A percentile compares a stretch with the other conserved stretches of the same genome.
Evolutionary conservation across 2,113 vertebrate species (phyloP).

Genomic region (Labrus mixtus): DNA sequence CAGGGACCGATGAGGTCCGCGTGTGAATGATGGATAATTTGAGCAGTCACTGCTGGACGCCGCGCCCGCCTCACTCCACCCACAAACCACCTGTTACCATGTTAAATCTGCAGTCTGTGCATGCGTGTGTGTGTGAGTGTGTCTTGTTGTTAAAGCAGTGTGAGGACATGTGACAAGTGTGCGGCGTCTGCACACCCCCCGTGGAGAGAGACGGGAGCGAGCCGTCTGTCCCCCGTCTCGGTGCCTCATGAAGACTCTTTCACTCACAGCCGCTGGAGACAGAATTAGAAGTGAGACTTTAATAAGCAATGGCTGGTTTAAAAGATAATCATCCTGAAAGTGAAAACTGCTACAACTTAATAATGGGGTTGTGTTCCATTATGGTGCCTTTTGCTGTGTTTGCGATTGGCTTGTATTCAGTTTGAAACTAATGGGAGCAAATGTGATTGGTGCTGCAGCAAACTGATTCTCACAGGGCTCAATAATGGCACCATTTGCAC

Average conservation of each 20-base stretch:
- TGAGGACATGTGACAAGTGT: conserved; percentile 45
- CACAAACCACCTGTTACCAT: conserved; percentile 74
- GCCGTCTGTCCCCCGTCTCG: conserved; percentile 17
- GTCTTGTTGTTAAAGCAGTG: conserved; percentile 41
- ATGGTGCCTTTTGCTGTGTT: background rate
- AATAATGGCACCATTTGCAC: background rate
- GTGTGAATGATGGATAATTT: conserved; percentile 73
- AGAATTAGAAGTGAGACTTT: background rate
- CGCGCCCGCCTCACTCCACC: conserved; percentile 57
- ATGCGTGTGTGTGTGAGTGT: background rate
- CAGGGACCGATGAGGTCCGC: conserved; percentile 58
- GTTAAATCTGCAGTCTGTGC: conserved; percentile 43
- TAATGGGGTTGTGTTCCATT: conserved; percentile 18
- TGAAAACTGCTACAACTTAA: conserved; percentile 10
- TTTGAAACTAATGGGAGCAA: background rate
- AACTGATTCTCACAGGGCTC: background rate
- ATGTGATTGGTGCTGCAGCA: conserved; percentile 7
- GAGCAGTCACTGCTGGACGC: conserved; percentile 59
- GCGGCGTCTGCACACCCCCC: conserved; percentile 42
- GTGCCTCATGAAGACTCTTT: background rate
- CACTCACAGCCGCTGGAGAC: conserved; percentile 2
- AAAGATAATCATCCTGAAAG: conserved; percentile 19
- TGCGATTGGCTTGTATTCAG: conserved; percentile 24
- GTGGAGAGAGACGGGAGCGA: conserved; percentile 25
- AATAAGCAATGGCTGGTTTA: conserved; percentile 17